Conservation (phyloP, 2,797 vertebrate genomes). For the Danio aesculapii region DNA sequence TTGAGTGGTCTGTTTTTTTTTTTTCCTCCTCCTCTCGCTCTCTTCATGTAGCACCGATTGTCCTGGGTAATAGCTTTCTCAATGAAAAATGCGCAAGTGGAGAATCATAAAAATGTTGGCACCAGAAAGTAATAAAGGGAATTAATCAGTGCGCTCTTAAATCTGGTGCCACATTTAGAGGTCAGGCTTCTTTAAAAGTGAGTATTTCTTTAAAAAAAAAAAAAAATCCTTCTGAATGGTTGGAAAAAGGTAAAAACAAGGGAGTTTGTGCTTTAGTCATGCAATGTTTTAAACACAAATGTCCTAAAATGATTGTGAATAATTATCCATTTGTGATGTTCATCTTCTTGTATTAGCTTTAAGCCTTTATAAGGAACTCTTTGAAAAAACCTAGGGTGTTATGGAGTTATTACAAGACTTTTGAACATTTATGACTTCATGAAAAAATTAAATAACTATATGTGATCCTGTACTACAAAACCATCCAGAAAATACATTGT, state of each 20-base stretch:
- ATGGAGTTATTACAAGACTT: too few species aligned
- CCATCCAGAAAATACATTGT: too few species aligned
- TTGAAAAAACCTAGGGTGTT: too few species aligned
- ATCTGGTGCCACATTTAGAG: slow-evolving; percentile 4
- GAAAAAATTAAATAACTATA: too few species aligned
- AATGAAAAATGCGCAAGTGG: slow-evolving; percentile 8
- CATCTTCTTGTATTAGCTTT: slow-evolving; percentile 27
- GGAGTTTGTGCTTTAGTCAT: not conserved
- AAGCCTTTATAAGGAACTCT: not conserved
- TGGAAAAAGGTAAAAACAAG: not conserved
- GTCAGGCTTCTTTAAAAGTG: slow-evolving; percentile 9
- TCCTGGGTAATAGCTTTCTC: slow-evolving; percentile 9
- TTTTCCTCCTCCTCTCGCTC: too few species aligned
- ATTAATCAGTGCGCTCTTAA: slow-evolving; percentile 26
- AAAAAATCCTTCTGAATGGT: slow-evolving; percentile 6
- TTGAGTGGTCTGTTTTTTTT: not conserved
- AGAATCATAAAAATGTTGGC: slow-evolving; percentile 2
- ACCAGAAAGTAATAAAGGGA: slow-evolving; percentile 11
- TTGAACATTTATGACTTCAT: too few species aligned
- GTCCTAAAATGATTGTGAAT: not conserved
- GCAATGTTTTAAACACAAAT: not conserved
- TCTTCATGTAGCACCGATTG: not conserved
- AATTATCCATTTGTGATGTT: slow-evolving; percentile 9
- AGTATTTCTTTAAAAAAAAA: too few species aligned
- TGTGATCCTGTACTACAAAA: too few species aligned